Base-by-base conservation (phyloP, 2,113 vertebrate genomes). In the Strix uralensis region DNA sequence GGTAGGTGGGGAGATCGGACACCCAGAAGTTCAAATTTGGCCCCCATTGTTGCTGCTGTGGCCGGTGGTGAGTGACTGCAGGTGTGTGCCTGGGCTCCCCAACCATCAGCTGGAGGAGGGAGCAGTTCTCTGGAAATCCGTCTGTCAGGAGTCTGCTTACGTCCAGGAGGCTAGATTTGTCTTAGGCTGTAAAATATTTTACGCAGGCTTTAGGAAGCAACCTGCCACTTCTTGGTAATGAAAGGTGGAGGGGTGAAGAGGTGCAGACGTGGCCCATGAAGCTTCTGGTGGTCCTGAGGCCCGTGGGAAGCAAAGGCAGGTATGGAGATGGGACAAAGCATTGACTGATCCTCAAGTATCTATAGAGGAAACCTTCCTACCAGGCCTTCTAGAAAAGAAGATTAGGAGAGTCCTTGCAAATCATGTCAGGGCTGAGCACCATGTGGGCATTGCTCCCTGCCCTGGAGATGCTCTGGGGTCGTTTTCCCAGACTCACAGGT, bases 381-480 rank as follows among this genome's bases (percentile, higher is more conserved):
- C 15, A 42, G 47, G 7, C 3, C 2, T 12, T 70, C 19, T 27
- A 75, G 70, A n/a, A 74, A 54, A 44, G 21, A 74, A 29, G 20
- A 47, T 52, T 3, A 66, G 34, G 55, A 88, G 49, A 32, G 32
- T 61, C 17, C 30, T 58, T 30, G 40, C 51, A 54, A 81, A 20
- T 7, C 2, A 2, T 59, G 25, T 18, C 46, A 5, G 9, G 30
- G 17, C 36, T 88, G 52, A 86, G 66, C 30, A 46, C 23, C 4
- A 0, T 17, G 26, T 0, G 0, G 66, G 30, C 34, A 34, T 70
- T 69, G 46, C 51, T 75, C 4, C 42, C 34, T 30, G 52, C 7
- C 18, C 5, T 2, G 1, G 63, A 36, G 40, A 5, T 51, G 30
- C 16, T 90, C 27, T 0, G 0, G 13, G 9, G 8, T 72, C 0